Percentiles rank a stretch among this genome's conserved stretches.
phyloP scores from a whole-genome alignment of 2,888 invertebrate genomes.

The Asteroscopus sphinx region DNA sequence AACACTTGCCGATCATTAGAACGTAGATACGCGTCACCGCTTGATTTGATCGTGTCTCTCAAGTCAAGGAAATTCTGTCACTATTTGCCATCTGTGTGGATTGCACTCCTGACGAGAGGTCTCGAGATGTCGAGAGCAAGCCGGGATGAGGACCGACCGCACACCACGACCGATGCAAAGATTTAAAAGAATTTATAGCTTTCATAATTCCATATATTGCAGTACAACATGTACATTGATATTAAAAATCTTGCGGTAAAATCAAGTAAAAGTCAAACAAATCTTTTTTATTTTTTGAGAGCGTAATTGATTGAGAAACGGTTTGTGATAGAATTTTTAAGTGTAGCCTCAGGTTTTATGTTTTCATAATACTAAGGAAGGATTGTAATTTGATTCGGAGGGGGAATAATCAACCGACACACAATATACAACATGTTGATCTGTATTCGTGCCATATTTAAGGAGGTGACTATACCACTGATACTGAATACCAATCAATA shows the following conservation, averaged over 20 bases:
- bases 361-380: no score
- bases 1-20: conserved; percentile 26
- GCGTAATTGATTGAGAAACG: no score
- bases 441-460: no score
- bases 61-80: conserved; percentile 54
- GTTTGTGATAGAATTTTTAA: no score
- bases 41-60: conserved; percentile 31
- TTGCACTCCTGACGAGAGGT: conserved; percentile 58
- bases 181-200: conserved; percentile 34
- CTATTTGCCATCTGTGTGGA: conserved; percentile 62
- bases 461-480: no score
- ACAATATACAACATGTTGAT: no score
- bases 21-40: conserved; percentile 10
- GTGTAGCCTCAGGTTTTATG: no score
- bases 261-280: background rate
- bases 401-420: no score
- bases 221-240: background rate
- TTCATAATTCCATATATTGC: conserved; percentile 14
- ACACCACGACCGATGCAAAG: conserved; percentile 26
- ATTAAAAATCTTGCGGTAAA: conserved; percentile 8
- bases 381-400: no score
- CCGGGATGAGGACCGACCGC: conserved; percentile 40
- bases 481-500: no score
- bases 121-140: conserved; percentile 58
- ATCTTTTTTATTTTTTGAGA: no score